Percentiles rank a stretch among this genome's conserved stretches.
Conservation (phyloP, 2,113 vertebrate genomes). For the Pluvianellus socialis region DNA sequence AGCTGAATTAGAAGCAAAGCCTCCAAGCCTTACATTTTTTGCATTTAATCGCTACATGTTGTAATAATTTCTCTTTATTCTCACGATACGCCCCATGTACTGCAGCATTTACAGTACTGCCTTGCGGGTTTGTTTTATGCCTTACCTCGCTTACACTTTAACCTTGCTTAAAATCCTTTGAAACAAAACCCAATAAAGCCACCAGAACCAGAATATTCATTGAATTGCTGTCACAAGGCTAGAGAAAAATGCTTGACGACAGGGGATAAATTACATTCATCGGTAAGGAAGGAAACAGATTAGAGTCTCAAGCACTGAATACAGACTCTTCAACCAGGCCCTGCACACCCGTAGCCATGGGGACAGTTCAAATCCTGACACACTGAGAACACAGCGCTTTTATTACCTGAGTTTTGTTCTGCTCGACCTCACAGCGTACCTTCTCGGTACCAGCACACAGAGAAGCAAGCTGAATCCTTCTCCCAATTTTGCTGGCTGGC, state of each 20-base stretch:
- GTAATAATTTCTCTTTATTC: neutral
- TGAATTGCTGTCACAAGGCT: neutral
- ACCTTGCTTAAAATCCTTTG: neutral
- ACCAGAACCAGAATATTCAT: neutral
- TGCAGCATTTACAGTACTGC: neutral
- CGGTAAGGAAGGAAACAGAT: neutral
- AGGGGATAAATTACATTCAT: neutral
- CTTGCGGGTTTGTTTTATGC: neutral
- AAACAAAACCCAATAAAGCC: neutral
- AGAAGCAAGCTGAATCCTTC: neutral
- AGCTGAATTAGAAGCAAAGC: neutral
- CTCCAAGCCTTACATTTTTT: neutral
- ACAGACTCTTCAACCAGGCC: neutral
- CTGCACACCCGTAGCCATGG: accelerated
- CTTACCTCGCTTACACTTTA: neutral
- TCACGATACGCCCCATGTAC: accelerated
- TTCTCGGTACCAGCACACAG: neutral
- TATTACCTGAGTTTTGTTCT: neutral
- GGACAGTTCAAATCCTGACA: neutral
- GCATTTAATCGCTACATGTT: neutral
- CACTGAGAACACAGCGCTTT: neutral
- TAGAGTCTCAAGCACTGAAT: neutral
- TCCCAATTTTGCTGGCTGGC: neutral
- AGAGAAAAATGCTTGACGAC: neutral
- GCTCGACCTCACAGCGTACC: neutral